A percentile compares a stretch with the other conserved stretches of the same genome.
phyloP scores from a whole-genome alignment of 92 coral and sea anemone species.

The Umimayanthus kanabou region DNA sequence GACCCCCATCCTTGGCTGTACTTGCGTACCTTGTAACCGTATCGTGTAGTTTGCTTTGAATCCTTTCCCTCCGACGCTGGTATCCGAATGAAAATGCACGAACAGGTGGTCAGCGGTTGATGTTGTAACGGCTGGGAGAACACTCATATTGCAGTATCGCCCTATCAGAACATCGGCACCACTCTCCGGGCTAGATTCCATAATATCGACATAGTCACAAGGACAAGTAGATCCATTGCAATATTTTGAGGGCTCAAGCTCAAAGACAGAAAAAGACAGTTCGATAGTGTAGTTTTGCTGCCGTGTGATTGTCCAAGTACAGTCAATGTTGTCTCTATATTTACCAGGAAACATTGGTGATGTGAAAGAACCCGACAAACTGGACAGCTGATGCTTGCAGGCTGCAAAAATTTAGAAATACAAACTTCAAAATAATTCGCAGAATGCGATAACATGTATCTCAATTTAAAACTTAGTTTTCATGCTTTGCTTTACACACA shows the following conservation, averaged over 20 bases:
- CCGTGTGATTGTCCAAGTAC: constrained; percentile 24
- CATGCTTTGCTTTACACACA: too few species aligned
- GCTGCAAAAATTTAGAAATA: not conserved
- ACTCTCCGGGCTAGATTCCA: constrained; percentile 13
- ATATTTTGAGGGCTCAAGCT: constrained; percentile 16
- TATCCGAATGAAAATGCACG: constrained; percentile 28
- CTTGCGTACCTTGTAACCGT: not conserved
- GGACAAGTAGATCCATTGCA: constrained; percentile 24
- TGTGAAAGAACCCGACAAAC: not conserved
- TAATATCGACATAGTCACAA: constrained; percentile 28
- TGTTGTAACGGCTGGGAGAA: not conserved
- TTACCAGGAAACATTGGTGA: constrained; percentile 29
- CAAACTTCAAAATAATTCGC: not conserved
- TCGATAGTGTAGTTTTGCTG: constrained; percentile 4
- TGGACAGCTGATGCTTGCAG: constrained; percentile 1
- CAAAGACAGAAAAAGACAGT: constrained; percentile 17
- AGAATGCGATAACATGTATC: too few species aligned
- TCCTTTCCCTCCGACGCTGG: constrained; percentile 10
- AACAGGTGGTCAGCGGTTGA: constrained; percentile 25
- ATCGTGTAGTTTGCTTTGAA: constrained; percentile 14
- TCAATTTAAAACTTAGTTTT: not conserved
- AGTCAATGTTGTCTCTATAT: constrained; percentile 24
- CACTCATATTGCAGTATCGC: constrained; percentile 12
- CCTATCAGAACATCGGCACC: not conserved
- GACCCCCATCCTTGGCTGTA: not conserved